Evolutionary conservation across 35 echinoderm and acorn worm species (phyloP), one percentile per base, ranked within the genome.

Genomic region (Stichopus chloronotus): DNA sequence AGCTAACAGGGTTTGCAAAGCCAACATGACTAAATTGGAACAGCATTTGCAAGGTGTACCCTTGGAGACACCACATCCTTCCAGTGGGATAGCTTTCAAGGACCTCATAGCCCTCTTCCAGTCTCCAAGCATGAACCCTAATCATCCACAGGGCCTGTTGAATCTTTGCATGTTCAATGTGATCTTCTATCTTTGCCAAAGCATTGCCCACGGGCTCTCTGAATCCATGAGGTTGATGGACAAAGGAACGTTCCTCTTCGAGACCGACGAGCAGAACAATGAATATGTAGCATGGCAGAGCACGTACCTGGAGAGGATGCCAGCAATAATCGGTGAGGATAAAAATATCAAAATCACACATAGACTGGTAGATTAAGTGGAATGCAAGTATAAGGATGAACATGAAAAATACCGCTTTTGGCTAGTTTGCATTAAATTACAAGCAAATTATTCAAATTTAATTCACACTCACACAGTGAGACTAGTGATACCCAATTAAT

Each of bases 81-180:
- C 87, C 52, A 11, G 17, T 8, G 72, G 69, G 76, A 56, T 91
- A 13, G 9, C 90, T 4, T 24, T 20, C 5, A n/a, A 77, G 19
- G 90, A 91, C 58, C 76, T 91, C 7, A 53, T 78, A 11, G 43
- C 17, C 10, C 69, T 91, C 58, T 58, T 91, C 72, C 59, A 57
- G 55, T 91, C 90, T n/a, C 71, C 25, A 17, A 78, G 9, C n/a
- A 91, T 91, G 90, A 72, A 78, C 17, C 90, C 90, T 25, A 58
- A 58, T 11, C 53, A 57, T 14, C 90, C 90, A 6, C 52, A 55
- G 56, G 90, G 90, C 9, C 90, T 91, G 30, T 53, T 91, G 52
- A 91, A 91, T 72, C 90, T 91, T 17, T 78, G 76, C 72, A 91
- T 91, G 90, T 91, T 91, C 53, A 91, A 91, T 43, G 76, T 91